Conservation (phyloP, 2,888 invertebrate genomes). For the Chymomyza procnemis region DNA sequence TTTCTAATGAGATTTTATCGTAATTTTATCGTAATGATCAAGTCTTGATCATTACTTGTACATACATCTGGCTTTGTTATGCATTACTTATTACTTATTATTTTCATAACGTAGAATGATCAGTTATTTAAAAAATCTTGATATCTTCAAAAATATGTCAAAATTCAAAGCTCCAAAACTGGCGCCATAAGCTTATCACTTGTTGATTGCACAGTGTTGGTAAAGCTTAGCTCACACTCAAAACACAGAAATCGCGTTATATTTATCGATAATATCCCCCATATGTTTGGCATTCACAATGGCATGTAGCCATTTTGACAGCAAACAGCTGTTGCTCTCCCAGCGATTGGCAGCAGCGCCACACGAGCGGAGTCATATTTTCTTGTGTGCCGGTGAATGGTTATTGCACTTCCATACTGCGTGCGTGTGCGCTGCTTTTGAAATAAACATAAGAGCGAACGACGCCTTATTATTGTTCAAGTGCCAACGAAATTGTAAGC, state of each 20-base stretch:
- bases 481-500: slow-evolving; percentile 44
- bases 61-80: no score
- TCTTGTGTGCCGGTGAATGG: slow-evolving; percentile 10
- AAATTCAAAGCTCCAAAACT: background rate
- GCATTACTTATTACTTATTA: no score
- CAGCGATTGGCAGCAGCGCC: background rate
- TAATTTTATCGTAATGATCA: no score
- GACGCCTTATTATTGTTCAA: slow-evolving; percentile 20
- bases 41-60: no score
- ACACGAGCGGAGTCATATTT: background rate
- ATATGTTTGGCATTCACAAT: background rate
- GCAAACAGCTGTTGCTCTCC: background rate
- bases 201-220: slow-evolving; percentile 1
- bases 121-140: no score
- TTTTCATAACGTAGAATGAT: no score
- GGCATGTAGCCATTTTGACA: background rate
- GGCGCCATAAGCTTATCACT: background rate
- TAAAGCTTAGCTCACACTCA: background rate
- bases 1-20: no score
- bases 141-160: no score
- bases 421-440: slow-evolving; percentile 25
- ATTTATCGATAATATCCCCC: background rate
- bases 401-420: slow-evolving; percentile 27
- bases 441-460: slow-evolving; percentile 19
- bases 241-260: background rate